Percentiles rank a stretch among this genome's conserved stretches.
These are phyloP conservation scores for Craterocephalus amniculus DNA, from an alignment of 2,797 vertebrate species.

Conservation along the genomic window DNA sequence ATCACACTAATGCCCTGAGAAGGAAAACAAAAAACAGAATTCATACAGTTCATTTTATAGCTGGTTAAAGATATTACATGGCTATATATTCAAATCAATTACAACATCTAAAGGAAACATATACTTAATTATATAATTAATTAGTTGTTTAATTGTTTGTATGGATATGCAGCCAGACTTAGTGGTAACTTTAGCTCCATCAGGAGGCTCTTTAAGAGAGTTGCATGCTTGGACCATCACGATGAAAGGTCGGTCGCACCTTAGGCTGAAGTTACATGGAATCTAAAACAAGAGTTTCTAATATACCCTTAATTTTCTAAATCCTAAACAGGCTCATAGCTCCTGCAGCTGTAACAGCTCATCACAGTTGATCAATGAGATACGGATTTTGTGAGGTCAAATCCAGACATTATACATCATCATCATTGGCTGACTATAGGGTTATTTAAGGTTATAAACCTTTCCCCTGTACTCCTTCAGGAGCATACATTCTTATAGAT, in stretches of 20 bases:
- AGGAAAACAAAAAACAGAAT: conserved; percentile 8
- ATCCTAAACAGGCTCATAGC: background rate
- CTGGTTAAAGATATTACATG: background rate
- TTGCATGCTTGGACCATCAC: background rate
- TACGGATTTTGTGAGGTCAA: background rate
- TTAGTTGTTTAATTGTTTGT: background rate
- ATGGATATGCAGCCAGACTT: background rate
- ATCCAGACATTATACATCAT: too few species aligned
- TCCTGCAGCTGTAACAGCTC: background rate
- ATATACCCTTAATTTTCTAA: background rate
- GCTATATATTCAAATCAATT: background rate
- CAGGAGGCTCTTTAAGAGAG: background rate
- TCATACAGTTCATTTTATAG: background rate
- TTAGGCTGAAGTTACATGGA: background rate
- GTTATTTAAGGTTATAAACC: too few species aligned
- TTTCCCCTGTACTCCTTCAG: background rate
- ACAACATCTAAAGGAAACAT: background rate
- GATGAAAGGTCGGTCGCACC: background rate
- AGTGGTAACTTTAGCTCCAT: background rate
- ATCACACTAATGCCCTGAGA: conserved; percentile 97
- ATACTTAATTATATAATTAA: too few species aligned
- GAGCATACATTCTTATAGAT: too few species aligned
- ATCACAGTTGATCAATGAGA: background rate
- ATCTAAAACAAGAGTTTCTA: background rate
- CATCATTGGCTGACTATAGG: too few species aligned